Conservation (phyloP, 2,113 vertebrate genomes). For the Podarcis muralis region DNA sequence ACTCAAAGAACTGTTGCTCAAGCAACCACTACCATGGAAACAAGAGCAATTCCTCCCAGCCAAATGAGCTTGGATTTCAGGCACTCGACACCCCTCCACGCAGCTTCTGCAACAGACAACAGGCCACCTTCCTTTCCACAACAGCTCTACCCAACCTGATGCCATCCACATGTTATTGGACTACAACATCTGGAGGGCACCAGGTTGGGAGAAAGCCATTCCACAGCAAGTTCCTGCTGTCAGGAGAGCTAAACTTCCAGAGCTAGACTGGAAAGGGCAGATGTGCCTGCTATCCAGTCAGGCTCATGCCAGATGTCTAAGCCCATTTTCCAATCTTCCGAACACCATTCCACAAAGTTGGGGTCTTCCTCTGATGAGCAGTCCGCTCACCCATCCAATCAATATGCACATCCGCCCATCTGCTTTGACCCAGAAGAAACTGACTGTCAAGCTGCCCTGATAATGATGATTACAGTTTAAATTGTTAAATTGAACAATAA, state of each 20-base stretch:
- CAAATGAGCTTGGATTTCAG: background rate
- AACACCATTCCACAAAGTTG: background rate
- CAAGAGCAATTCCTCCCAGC: constrained; percentile 53
- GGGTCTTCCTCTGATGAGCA: background rate
- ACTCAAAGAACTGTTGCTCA: constrained; percentile 25
- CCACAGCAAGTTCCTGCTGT: background rate
- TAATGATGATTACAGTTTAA: no score
- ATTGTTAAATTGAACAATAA: no score
- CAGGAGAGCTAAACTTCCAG: background rate
- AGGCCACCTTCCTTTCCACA: no score
- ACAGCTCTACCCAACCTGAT: no score
- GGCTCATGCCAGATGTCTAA: background rate
- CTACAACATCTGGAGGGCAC: no score
- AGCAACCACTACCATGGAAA: constrained; percentile 73
- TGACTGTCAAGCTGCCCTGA: no score
- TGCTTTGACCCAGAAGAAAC: no score
- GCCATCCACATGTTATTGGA: no score
- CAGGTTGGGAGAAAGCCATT: background rate
- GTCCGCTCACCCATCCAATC: background rate
- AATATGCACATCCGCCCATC: no score
- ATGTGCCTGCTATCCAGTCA: background rate
- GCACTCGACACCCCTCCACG: background rate
- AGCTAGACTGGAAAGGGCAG: background rate
- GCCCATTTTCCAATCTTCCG: background rate
- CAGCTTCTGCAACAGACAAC: background rate